Conservation (phyloP, 1,140 invertebrate genomes). For the Diabrotica virgifera region DNA sequence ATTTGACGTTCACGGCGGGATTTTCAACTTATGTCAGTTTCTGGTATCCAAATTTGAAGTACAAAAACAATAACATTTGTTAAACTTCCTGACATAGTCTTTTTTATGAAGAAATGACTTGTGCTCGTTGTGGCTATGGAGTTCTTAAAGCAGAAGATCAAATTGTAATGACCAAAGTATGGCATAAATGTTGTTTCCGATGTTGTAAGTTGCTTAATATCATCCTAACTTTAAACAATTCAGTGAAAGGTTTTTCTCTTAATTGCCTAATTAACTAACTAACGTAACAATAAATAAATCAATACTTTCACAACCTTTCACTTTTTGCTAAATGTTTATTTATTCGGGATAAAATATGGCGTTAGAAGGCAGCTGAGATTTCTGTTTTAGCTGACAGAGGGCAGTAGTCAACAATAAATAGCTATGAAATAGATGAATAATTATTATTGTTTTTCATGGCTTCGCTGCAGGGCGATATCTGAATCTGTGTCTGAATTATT, state of each 20-base stretch:
- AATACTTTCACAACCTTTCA: neutral
- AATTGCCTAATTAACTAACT: no score
- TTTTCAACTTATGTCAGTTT: neutral
- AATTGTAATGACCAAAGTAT: constrained; percentile 49
- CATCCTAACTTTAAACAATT: constrained; percentile 5
- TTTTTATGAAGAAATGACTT: constrained; percentile 27
- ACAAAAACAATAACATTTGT: neutral
- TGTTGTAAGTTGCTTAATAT: constrained; percentile 45
- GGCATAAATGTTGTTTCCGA: constrained; percentile 50
- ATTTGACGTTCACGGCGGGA: neutral
- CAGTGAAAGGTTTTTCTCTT: neutral
- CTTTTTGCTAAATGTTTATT: neutral
- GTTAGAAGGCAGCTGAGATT: no score
- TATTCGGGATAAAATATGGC: no score
- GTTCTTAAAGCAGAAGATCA: constrained; percentile 49
- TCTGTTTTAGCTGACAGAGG: no score
- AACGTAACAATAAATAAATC: neutral
- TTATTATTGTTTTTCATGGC: no score
- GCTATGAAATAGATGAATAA: no score
- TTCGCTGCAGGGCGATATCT: no score
- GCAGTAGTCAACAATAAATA: no score
- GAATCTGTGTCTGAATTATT: no score
- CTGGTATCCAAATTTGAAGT: constrained; percentile 25
- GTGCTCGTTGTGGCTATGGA: constrained; percentile 48
- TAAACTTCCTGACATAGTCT: no score